Evolutionary conservation across 2,888 invertebrate genomes (phyloP).

Genomic region (Heliothis peltigera): DNA sequence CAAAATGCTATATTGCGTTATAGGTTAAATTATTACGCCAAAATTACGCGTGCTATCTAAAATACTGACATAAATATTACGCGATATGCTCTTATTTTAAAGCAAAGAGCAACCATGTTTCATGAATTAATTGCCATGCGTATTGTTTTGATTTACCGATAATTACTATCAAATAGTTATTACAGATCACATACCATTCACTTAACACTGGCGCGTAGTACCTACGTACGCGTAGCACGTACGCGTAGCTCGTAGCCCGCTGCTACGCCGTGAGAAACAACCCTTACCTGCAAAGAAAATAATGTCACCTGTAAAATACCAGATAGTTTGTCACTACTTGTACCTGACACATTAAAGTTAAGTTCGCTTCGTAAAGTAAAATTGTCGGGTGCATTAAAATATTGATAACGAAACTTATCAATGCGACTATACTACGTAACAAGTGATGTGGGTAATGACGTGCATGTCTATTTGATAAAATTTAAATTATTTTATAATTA

Average conservation of each 20-base stretch:
- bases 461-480: background rate
- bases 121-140: too few relatives aligned
- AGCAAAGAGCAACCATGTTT: too few relatives aligned
- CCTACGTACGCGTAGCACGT: background rate
- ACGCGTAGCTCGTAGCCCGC: background rate
- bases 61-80: too few relatives aligned
- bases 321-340: constrained; percentile 1
- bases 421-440: background rate
- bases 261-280: constrained; percentile 19
- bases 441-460: too few relatives aligned
- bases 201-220: background rate
- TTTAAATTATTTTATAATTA: background rate
- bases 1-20: too few relatives aligned
- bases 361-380: background rate
- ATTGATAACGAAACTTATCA: background rate
- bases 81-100: too few relatives aligned
- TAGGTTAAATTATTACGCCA: too few relatives aligned
- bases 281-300: constrained; percentile 47
- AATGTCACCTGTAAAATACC: constrained; percentile 1
- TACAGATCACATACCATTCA: constrained; percentile 27
- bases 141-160: too few relatives aligned
- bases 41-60: too few relatives aligned
- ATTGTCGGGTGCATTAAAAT: background rate
- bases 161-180: constrained; percentile 10
- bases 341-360: constrained; percentile 1